Conservation (phyloP, 2,888 invertebrate genomes). For the Achlya flavicornis region DNA sequence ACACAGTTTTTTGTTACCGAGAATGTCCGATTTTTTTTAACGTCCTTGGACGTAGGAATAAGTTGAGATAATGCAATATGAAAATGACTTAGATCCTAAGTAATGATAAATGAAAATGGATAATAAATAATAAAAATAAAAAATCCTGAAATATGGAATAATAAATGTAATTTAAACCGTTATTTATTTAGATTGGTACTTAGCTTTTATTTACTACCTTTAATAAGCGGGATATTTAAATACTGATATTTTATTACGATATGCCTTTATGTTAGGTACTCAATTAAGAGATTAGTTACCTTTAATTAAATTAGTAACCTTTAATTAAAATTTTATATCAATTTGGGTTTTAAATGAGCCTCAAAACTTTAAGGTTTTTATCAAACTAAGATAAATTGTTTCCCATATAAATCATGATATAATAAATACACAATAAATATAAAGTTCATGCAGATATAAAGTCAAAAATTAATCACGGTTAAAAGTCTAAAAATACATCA, state of each 20-base stretch:
- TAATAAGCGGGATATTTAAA: background rate
- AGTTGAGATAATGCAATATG: no score
- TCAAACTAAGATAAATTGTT: background rate
- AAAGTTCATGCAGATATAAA: background rate
- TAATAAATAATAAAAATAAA: no score
- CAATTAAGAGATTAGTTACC: background rate
- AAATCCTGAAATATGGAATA: no score
- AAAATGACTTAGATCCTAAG: no score
- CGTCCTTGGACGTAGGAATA: no score
- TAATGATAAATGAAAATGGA: no score
- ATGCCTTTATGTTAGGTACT: background rate
- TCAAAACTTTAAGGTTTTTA: background rate
- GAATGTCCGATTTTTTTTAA: no score
- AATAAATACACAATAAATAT: background rate
- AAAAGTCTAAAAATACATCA: background rate
- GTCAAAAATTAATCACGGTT: background rate
- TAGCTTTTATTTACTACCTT: background rate
- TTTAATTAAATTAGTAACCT: background rate
- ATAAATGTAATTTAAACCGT: background rate
- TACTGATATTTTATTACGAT: slow-evolving; percentile 11
- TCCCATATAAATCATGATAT: background rate
- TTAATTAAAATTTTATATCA: background rate
- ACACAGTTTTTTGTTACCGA: no score
- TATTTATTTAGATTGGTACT: background rate
- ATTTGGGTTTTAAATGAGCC: background rate